A percentile compares a stretch with the other conserved stretches of the same genome.
Evolutionary conservation across 2,797 vertebrate species (phyloP).

Genomic region (Paguma larvata): DNA sequence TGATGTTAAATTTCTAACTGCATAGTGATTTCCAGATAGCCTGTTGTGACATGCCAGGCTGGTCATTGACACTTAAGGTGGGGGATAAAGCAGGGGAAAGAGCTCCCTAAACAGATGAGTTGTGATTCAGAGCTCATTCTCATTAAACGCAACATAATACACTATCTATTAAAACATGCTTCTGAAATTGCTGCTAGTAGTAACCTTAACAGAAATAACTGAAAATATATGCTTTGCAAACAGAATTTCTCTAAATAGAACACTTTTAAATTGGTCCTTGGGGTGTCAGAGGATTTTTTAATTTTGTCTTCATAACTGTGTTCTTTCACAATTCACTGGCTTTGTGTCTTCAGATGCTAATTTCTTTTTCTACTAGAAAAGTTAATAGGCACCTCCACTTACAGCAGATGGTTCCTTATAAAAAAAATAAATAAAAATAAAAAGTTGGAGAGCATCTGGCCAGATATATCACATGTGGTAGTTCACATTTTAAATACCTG

Average conservation of each 20-base stretch:
- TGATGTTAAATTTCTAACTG: background rate
- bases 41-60: background rate
- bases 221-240: slow-evolving; percentile 69
- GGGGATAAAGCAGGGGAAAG: background rate
- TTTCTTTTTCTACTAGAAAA: slow-evolving; percentile 81
- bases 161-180: slow-evolving; percentile 35
- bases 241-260: slow-evolving; percentile 71
- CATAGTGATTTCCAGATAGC: background rate
- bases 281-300: slow-evolving; percentile 77
- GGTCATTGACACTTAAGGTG: background rate
- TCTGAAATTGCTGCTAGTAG: slow-evolving; percentile 59
- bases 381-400: slow-evolving; percentile 75
- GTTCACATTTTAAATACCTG: slow-evolving; percentile 75
- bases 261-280: slow-evolving; percentile 74
- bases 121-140: background rate
- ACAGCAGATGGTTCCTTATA: slow-evolving; percentile 72
- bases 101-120: background rate
- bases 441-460: slow-evolving; percentile 84
- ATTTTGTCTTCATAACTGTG: slow-evolving; percentile 80
- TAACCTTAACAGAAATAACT: slow-evolving; percentile 67
- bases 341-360: slow-evolving; percentile 84
- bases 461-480: slow-evolving; percentile 81
- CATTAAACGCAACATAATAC: slow-evolving; percentile 8
- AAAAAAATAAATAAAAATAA: slow-evolving; percentile 71
- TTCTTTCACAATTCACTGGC: slow-evolving; percentile 84